Percentiles rank a stretch among this genome's conserved stretches.
phyloP scores from a whole-genome alignment of 2,888 invertebrate genomes.

The Himalopsyche tibetana region DNA sequence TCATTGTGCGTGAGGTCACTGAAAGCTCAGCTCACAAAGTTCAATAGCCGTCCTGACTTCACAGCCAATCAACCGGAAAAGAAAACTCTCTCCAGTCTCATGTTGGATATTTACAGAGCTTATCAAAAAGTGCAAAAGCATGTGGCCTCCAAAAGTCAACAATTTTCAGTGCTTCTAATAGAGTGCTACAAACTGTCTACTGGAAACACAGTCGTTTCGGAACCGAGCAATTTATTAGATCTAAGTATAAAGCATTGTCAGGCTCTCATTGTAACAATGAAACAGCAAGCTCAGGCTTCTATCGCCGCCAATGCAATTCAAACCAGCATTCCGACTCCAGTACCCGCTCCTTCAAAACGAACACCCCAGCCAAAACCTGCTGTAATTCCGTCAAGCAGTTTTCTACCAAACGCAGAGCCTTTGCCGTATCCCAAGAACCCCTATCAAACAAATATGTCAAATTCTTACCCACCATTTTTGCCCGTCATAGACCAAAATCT shows the following conservation, averaged over 20 bases:
- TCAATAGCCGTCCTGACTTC: slow-evolving; percentile 74
- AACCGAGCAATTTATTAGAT: slow-evolving; percentile 81
- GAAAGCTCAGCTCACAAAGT: slow-evolving; percentile 79
- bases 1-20: slow-evolving; percentile 84
- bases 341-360: slow-evolving; percentile 45
- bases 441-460: slow-evolving; percentile 36
- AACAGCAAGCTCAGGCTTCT: slow-evolving; percentile 75
- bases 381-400: slow-evolving; percentile 69
- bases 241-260: slow-evolving; percentile 84
- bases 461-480: slow-evolving; percentile 55
- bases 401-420: slow-evolving; percentile 62
- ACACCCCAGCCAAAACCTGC: slow-evolving; percentile 71
- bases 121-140: slow-evolving; percentile 84
- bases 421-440: slow-evolving; percentile 50
- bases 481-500: slow-evolving; percentile 59
- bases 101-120: slow-evolving; percentile 80
- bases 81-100: slow-evolving; percentile 74
- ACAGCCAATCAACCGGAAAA: slow-evolving; percentile 74
- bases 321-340: slow-evolving; percentile 67
- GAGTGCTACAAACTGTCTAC: slow-evolving; percentile 84
- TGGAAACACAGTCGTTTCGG: slow-evolving; percentile 78
- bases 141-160: slow-evolving; percentile 76
- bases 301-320: slow-evolving; percentile 69
- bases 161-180: slow-evolving; percentile 80
- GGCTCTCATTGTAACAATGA: slow-evolving; percentile 78